A percentile compares a stretch with the other conserved stretches of the same genome.
These are phyloP conservation scores for Polydrusus cervinus DNA, from an alignment of 2,888 invertebrate species.

Conservation along the genomic window DNA sequence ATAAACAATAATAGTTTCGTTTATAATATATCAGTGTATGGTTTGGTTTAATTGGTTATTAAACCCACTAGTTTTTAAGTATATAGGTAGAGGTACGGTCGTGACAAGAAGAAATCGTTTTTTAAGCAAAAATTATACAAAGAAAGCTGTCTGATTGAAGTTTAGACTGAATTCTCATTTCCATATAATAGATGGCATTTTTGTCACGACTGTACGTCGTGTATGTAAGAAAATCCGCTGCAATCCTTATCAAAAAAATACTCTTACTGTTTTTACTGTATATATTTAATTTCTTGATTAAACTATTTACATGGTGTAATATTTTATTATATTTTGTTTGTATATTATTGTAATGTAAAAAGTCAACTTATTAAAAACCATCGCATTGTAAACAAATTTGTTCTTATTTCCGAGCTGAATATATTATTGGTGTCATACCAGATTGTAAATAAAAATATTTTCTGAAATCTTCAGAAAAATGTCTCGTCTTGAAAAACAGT, in stretches of 20 bases:
- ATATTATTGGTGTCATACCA: too few relatives aligned
- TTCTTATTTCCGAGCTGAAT: background rate
- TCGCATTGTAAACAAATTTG: constrained; percentile 2
- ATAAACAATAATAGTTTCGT: constrained; percentile 9
- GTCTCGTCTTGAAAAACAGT: too few relatives aligned
- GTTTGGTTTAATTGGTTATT: constrained; percentile 7
- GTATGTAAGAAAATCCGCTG: background rate
- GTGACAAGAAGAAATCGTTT: too few relatives aligned
- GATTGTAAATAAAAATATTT: too few relatives aligned
- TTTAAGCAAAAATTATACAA: too few relatives aligned
- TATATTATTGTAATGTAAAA: constrained; percentile 28
- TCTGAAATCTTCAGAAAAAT: too few relatives aligned
- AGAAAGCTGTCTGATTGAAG: too few relatives aligned
- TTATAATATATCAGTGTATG: constrained; percentile 10
- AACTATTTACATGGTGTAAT: constrained; percentile 23
- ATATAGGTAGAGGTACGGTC: too few relatives aligned
- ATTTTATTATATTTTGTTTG: constrained; percentile 27
- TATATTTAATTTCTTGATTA: constrained; percentile 25
- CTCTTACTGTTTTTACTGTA: constrained; percentile 25
- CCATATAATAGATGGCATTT: too few relatives aligned
- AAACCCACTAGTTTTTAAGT: constrained; percentile 13
- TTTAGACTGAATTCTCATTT: too few relatives aligned
- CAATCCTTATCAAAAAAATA: constrained; percentile 15
- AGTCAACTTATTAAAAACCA: constrained; percentile 13
- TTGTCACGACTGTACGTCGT: background rate